Evolutionary conservation across 2,113 vertebrate genomes (phyloP), one percentile per base, ranked within the genome.

Genomic region (Nyctibius bracteatus): DNA sequence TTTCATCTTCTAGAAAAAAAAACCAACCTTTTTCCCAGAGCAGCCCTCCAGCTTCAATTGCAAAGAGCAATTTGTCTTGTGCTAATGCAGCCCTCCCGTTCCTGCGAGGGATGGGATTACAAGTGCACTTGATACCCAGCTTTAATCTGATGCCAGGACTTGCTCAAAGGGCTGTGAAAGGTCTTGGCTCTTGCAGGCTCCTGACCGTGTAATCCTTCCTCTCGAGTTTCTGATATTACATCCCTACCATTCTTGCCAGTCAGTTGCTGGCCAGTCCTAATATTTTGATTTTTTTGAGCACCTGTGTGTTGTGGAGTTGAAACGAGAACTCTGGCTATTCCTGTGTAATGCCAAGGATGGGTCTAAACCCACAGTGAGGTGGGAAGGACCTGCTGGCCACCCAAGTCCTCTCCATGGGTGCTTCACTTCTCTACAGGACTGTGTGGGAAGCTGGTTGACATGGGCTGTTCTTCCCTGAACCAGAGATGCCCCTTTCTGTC

Each of bases 311-410:
- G 35, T n/a, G 51, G 49, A 70, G 55, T 5, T 16, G 47, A 44
- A 28, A 20, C 0, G 10, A 68, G 35, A 74, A 14, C 17, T 52
- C 54, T 66, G 73, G 30, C 14, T 87, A 2, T 19, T 75, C 47
- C 52, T n/a, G 19, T n/a, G 0, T 19, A 31, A n/a, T 1, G 4
- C 46, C 19, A 44, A 63, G 43, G 61, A 28, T 0, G 15, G 14
- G 37, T 67, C 23, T 67, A 37, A 85, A 72, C 12, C 12, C 21
- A 9, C 10, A 12, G 41, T 1, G 15, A 57, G 44, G 21, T 39
- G 41, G 49, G 39, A 41, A 74, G 43, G 51, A 73, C 33, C 10
- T 49, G 14, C 2, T 12, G 74, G 6, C 12, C 22, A 21, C 33
- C 8, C 49, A 61, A 13, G 9, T 41, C 24, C 46, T 44, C n/a